Evolutionary conservation across 2,888 invertebrate genomes (phyloP), one percentile per base, ranked within the genome.

Genomic region (Drosophila dives): DNA sequence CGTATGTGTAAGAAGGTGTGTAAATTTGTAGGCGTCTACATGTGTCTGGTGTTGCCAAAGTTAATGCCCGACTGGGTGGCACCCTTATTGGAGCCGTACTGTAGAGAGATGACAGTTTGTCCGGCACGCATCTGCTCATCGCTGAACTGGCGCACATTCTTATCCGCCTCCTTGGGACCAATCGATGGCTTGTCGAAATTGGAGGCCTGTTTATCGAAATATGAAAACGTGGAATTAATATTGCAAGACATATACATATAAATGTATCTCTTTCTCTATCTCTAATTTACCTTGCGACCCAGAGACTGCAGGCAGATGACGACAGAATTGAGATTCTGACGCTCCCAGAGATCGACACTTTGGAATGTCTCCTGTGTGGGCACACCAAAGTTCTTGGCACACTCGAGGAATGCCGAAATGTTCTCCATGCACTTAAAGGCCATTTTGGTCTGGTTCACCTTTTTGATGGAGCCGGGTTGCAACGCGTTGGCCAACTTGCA

Each of bases 401-500:
- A 96, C 81, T 96, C 97, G 70, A 98, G 94, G 94, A 99, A 99
- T 33, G 96, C 97, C 17, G 98, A 98, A 87, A 99, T 99, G 93
- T 99, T 99, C 94, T 99, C 99, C 99, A 99, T 99, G 94, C 98
- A 98, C 92, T 99, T 99, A 94, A 99, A 99, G 70, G 97, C 98
- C 96, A 98, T 97, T 91, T 96, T 95, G 68, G 96, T 97, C 86
- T 95, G 95, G 93, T 99, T 99, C 85, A 99, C 95, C 94, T 98
- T 98, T 94, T 98, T 98, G 66, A 99, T 96, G 62, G 96, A 95
- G 51, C 96, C 97, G 0, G 97, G 95, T 92, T 98, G 95, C 88
- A 99, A 95, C 81, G 94, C 95, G 94, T 99, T 99, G 33, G 96
- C 97, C 89, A 99, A 93, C 92, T 96, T 97, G 97, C 99, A 99